phyloP scores from a whole-genome alignment of 2,888 invertebrate genomes.

The Calephelis perditalis region DNA sequence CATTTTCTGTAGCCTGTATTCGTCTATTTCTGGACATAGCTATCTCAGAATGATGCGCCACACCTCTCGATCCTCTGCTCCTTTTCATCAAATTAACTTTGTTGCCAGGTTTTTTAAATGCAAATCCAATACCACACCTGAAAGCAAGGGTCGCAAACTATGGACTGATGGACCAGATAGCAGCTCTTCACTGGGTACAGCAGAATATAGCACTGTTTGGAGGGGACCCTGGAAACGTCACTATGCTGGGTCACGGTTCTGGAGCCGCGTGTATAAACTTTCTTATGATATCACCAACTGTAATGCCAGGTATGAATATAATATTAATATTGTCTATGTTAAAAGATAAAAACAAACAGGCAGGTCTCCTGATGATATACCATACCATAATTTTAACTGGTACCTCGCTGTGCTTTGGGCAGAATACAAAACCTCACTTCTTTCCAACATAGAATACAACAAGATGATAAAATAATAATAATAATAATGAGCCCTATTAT shows the following conservation, averaged over 20 bases:
- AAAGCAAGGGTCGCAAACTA: conserved; percentile 96
- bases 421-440: conserved; percentile 21
- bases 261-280: conserved; percentile 98
- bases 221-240: conserved; percentile 96
- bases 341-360: no score
- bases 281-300: conserved; percentile 97
- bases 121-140: conserved; percentile 90
- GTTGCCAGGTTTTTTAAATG: conserved; percentile 88
- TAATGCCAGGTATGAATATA: conserved; percentile 78
- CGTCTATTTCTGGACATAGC: no score
- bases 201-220: conserved; percentile 97
- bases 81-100: background rate
- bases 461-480: no score
- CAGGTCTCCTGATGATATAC: no score
- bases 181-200: conserved; percentile 97
- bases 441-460: no score
- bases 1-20: no score
- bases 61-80: no score
- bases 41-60: no score
- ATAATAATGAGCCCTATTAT: no score
- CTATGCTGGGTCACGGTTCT: conserved; percentile 96
- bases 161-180: conserved; percentile 98
- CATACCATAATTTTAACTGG: no score
- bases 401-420: no score
- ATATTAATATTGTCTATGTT: no score